Evolutionary conservation across 2,888 invertebrate species (phyloP).

Genomic region (Chymomyza fuscimana): DNA sequence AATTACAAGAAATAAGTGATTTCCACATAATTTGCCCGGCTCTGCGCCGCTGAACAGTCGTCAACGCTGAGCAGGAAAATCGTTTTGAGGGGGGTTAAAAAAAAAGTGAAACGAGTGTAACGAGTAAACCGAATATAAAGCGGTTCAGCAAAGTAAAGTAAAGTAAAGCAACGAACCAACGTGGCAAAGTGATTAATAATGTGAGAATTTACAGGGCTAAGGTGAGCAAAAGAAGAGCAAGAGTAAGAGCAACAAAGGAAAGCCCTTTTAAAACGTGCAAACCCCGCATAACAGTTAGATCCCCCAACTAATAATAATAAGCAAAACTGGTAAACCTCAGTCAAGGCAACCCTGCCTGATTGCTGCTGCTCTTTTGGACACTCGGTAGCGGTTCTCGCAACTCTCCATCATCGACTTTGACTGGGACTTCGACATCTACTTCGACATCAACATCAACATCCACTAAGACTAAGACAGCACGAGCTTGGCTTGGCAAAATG

Average conservation of each 20-base stretch:
- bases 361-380: slow-evolving; percentile 3
- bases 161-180: slow-evolving; percentile 4
- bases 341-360: slow-evolving; percentile 2
- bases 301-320: slow-evolving; percentile 1
- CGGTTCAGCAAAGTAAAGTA: neutral
- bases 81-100: neutral
- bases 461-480: neutral
- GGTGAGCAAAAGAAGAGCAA: slow-evolving; percentile 3
- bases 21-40: slow-evolving; percentile 29
- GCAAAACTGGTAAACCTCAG: slow-evolving; percentile 3
- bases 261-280: neutral
- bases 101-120: slow-evolving; percentile 19
- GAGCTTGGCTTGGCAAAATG: slow-evolving; percentile 64
- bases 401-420: neutral
- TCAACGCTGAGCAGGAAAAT: slow-evolving; percentile 10
- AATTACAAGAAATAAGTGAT: slow-evolving; percentile 41
- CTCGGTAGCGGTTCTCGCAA: too few relatives aligned
- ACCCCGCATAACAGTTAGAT: neutral
- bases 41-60: slow-evolving; percentile 2
- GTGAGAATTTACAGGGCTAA: neutral
- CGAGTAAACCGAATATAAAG: neutral
- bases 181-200: slow-evolving; percentile 29
- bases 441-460: neutral
- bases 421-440: neutral
- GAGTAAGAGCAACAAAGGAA: slow-evolving; percentile 4